phyloP scores from a whole-genome alignment of 2,888 invertebrate species.

The Leucophenga montana region DNA sequence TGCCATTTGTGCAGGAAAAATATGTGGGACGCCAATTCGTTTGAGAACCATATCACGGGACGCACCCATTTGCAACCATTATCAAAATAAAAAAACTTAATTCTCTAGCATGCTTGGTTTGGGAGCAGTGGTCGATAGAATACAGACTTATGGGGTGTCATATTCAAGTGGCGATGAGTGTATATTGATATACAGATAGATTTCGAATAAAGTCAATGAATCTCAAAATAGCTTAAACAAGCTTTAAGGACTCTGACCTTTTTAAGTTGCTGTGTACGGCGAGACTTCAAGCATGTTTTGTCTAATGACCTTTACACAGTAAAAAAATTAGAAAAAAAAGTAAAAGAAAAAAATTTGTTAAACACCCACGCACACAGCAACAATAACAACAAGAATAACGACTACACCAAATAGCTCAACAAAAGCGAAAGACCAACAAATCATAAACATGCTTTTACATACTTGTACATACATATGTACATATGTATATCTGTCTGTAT shows the following conservation, averaged over 20 bases:
- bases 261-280: constrained; percentile 39
- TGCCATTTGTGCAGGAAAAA: constrained; percentile 90
- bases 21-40: constrained; percentile 85
- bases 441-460: constrained; percentile 33
- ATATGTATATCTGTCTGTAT: not conserved
- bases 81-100: no score
- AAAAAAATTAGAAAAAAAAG: constrained; percentile 8
- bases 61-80: constrained; percentile 73
- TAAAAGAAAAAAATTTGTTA: constrained; percentile 50
- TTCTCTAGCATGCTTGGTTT: no score
- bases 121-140: no score
- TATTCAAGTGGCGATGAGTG: no score
- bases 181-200: no score
- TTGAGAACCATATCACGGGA: constrained; percentile 84
- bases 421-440: constrained; percentile 15
- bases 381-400: constrained; percentile 24
- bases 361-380: constrained; percentile 43
- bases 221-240: not conserved
- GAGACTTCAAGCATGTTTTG: constrained; percentile 46
- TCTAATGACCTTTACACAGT: constrained; percentile 66
- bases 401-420: not conserved
- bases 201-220: no score
- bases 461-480: constrained; percentile 2
- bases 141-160: no score
- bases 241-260: constrained; percentile 61